Base-by-base conservation (phyloP, 1,140 invertebrate species). In the Hypothenemus hampei region DNA sequence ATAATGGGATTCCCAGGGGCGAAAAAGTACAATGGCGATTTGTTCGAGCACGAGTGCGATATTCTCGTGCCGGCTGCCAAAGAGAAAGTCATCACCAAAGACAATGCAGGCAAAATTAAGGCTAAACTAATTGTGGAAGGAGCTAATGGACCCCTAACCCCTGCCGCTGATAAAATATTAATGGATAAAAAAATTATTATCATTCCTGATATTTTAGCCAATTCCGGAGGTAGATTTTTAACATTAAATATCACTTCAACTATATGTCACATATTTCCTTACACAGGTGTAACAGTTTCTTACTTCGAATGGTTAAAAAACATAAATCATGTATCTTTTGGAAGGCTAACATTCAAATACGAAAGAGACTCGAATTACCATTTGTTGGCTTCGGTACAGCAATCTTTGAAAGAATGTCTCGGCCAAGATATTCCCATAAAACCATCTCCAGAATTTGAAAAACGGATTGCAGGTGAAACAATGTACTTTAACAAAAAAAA, bases 231-330 rank as follows among this genome's bases (percentile, higher is more conserved):
- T 49, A 20, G 10, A 13, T 11, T 31, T 31, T 31, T 1, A n/a
- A 29, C 26, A 29, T 29, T 11, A 31, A 13, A 31, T 1, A 37
- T 1, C 1, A 37, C 11, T 37, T 18, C 4, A 37, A 8, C 11
- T 37, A 37, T 37, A 22, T 10, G 6, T 35, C 5, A 20, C 8
- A 2, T 35, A 39, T 50, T 37, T 37, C 13, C 10, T 31, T 18
- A 20, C 16, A 13, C 24, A 76, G 95, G 95, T 91, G 97, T 99
- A 3, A 99, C 97, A 13, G 97, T 99, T 5, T 99, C 96, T 16
- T 99, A 97, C 81, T 99, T 99, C 76, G 97, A 99, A 73, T 99
- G 97, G 97, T 79, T 99, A 55, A 99, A 99, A 77, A 99, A 99
- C 77, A 78, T 99, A 33, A 99, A 99, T 75, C 97, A 99, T 73